Percentiles rank a stretch among this genome's conserved stretches.
phyloP scores from a whole-genome alignment of 2,113 vertebrate genomes.

The Anas platyrhynchos region DNA sequence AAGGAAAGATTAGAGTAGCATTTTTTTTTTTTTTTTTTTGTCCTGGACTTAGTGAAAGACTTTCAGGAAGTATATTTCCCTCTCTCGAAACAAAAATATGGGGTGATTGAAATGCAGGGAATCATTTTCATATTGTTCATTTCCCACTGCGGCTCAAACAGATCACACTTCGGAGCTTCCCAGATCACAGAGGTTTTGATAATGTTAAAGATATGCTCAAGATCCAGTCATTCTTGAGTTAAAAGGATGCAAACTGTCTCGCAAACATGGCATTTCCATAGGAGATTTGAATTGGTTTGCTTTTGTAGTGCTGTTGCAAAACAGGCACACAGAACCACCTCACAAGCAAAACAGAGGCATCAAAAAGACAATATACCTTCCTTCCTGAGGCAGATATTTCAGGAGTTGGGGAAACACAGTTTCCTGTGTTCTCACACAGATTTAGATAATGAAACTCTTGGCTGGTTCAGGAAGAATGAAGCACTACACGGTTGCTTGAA shows the following conservation, averaged over 20 bases:
- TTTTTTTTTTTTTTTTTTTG: neutral
- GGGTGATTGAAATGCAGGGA: slow-evolving; percentile 1
- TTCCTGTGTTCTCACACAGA: slow-evolving; percentile 82
- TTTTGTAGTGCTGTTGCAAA: slow-evolving; percentile 61
- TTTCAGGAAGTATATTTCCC: slow-evolving; percentile 60
- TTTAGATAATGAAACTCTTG: slow-evolving; percentile 72
- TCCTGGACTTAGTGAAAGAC: neutral
- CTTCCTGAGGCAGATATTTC: slow-evolving; percentile 83
- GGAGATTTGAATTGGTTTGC: slow-evolving; percentile 60
- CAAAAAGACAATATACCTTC: slow-evolving; percentile 81
- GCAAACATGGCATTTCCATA: slow-evolving; percentile 60
- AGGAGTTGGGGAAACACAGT: slow-evolving; percentile 76
- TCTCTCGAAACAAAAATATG: slow-evolving; percentile 43
- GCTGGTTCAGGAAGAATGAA: slow-evolving; percentile 49
- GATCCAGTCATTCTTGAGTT: slow-evolving; percentile 53
- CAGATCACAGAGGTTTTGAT: slow-evolving; percentile 40
- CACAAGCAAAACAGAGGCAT: slow-evolving; percentile 74
- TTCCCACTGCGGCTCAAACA: slow-evolving; percentile 29
- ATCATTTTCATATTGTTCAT: slow-evolving; percentile 56
- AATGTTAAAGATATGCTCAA: slow-evolving; percentile 42
- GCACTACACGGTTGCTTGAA: slow-evolving; percentile 7
- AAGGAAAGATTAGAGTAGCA: neutral
- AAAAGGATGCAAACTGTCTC: slow-evolving; percentile 58
- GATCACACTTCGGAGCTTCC: neutral
- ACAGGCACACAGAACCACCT: slow-evolving; percentile 49